Base-by-base conservation (phyloP, 2,797 vertebrate genomes). In the Agapornis canus region DNA sequence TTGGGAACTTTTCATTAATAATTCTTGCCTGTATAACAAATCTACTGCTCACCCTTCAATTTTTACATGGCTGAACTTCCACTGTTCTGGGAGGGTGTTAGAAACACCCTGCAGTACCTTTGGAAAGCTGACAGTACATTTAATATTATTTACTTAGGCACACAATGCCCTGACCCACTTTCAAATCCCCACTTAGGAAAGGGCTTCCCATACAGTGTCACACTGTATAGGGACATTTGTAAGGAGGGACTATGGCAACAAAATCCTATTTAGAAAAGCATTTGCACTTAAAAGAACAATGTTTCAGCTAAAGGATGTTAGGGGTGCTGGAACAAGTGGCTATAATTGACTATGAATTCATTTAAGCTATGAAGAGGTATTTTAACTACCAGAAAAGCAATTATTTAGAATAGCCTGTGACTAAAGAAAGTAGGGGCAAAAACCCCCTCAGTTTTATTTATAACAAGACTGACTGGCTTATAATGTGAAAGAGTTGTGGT, bases 231-330 rank as follows among this genome's bases (percentile, higher is more conserved):
- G 48, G 40, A 86, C 32, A 47, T 75, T 83, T 81, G 21, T 76
- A 82, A 76, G 66, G 16, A 94, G 96, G 57, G 82, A 82, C 87
- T 92, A 57, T 17, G 65, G 51, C 59, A 72, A 86, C 29, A 88
- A 84, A 95, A 83, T 48, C 22, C 26, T 60, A 89, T 89, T 48
- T 90, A 71, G 79, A 93, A 86, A 48, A 59, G 59, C 39, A 70
- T 48, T 35, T 72, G 81, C 54, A 63, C 63, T 90, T 88, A 66
- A 72, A 91, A 90, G 19, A 91, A 65, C 31, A 78, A 25, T 69
- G 59, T 75, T 86, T 94, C 79, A 82, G 52, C 40, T 77, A 65
- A 82, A 87, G 45, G 27, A 78, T 47, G 39, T 73, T 49, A 80
- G 2, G 65, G 35, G 35, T n/a, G n/a, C 77, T 54, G 85, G 59